Base-by-base conservation (phyloP, 2,797 vertebrate species). In the Oreochromis mossambicus region DNA sequence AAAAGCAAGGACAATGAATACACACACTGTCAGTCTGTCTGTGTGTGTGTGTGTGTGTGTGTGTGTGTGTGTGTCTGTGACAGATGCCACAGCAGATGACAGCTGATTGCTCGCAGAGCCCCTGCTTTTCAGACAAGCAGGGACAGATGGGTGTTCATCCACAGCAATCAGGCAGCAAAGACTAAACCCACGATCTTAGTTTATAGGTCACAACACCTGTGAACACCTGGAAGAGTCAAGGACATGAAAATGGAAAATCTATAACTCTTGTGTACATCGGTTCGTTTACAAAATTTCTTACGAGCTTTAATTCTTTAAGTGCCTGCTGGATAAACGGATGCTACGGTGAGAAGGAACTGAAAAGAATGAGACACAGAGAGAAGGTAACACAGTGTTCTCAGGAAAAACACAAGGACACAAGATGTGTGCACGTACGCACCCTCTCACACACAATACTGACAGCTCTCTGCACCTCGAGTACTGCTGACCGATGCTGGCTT, bases 1-100 rank as follows among this genome's bases (percentile, higher is more conserved):
- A 66, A 73, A 55, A 10, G 1, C 26, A 32, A 7, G 5, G 9
- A 79, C 46, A 73, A 81, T 80, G 19, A 82, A 79, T 26, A 15
- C 55, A 43, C 43, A 63, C 66, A 54, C 9, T 79, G 54, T 83
- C 77, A 6, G 54, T 52, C 46, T 78, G 21, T 41, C 21, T 7
- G 21, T 3, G 68, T 29, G 26, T 61, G 1, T 11, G 17, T 79
- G 51, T 43, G 46, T 14, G 63, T 51, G 48, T 21, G 43, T 58
- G 56, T 51, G 19, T 51, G 50, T 51, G 9, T 58, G 29, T 34
- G 32, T n/a, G 56, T n/a, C 19, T 3, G 19, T 0, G 73, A 79
- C 84, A 90, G 79, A 86, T 88, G 86, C 77, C 12, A 38, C 80
- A 43, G 84, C 87, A 90, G 82, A 87, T 84, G 88, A 89, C 79